A percentile compares a stretch with the other conserved stretches of the same genome.
phyloP scores from a whole-genome alignment of 92 coral and sea anemone genomes.

The Epizoanthus fatuus region DNA sequence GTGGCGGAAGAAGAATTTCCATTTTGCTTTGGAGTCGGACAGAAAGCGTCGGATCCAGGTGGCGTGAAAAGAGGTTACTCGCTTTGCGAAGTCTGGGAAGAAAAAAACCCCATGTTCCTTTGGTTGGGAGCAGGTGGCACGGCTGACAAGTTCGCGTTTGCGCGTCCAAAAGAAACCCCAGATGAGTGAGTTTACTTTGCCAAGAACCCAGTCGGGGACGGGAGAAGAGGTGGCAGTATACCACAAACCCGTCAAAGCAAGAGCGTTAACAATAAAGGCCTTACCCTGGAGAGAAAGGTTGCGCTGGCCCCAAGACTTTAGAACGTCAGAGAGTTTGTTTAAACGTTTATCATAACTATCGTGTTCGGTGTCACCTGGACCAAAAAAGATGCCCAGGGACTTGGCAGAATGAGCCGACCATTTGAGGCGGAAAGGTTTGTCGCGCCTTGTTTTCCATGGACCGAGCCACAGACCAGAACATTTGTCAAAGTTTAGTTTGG shows the following conservation, averaged over 20 bases:
- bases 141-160: too few relatives aligned
- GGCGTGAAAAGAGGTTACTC: too few relatives aligned
- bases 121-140: neutral
- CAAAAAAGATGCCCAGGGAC: constrained; percentile 24
- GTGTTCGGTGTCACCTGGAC: neutral
- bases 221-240: constrained; percentile 6
- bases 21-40: neutral
- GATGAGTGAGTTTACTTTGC: neutral
- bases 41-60: neutral
- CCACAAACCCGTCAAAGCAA: neutral
- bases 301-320: constrained; percentile 21
- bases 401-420: too few relatives aligned
- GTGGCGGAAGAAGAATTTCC: neutral
- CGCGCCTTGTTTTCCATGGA: neutral
- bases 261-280: constrained; percentile 23
- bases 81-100: neutral
- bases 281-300: neutral
- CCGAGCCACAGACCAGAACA: neutral
- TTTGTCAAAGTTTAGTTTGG: constrained; percentile 23
- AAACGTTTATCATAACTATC: neutral
- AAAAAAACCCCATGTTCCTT: neutral
- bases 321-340: too few relatives aligned
- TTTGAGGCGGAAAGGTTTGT: neutral
- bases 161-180: too few relatives aligned
- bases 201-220: neutral